Evolutionary conservation across 2,888 invertebrate genomes (phyloP).

Genomic region (Tenthredo mesomela): DNA sequence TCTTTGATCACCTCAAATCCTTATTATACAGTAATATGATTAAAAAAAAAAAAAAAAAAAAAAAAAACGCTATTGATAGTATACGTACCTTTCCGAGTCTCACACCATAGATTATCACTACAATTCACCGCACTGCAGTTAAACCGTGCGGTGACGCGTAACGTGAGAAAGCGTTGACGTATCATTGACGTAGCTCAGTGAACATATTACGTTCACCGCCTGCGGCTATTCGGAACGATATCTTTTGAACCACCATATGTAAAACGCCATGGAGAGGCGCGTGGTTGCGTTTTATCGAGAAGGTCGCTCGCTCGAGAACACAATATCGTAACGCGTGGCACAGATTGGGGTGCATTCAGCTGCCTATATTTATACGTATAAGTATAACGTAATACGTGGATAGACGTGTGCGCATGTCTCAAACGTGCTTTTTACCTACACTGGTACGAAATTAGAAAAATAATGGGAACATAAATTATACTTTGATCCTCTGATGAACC

Average conservation of each 20-base stretch:
- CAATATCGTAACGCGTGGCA: slow-evolving; percentile 46
- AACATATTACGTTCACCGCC: slow-evolving; percentile 66
- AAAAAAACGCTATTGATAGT: neutral
- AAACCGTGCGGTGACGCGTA: slow-evolving; percentile 58
- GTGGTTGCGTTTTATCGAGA: slow-evolving; percentile 29
- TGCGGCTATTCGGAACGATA: slow-evolving; percentile 70
- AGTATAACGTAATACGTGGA: neutral
- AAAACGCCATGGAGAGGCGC: slow-evolving; percentile 23
- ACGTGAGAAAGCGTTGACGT: slow-evolving; percentile 67
- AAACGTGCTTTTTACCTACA: neutral
- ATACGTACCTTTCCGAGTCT: neutral
- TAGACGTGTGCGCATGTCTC: neutral
- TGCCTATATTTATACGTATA: slow-evolving; percentile 10
- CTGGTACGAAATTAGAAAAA: neutral
- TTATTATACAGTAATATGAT: neutral
- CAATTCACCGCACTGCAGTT: slow-evolving; percentile 11
- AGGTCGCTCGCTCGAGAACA: slow-evolving; percentile 30
- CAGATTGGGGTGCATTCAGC: slow-evolving; percentile 26
- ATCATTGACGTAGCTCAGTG: slow-evolving; percentile 63
- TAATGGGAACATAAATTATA: too few species aligned
- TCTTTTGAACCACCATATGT: slow-evolving; percentile 45
- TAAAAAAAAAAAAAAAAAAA: too few species aligned
- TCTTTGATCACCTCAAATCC: neutral
- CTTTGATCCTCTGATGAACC: too few species aligned
- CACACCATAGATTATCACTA: neutral